Evolutionary conservation across 1,140 invertebrate species (phyloP), one percentile per base, ranked within the genome.

Genomic region (Drosophila ogumai): DNA sequence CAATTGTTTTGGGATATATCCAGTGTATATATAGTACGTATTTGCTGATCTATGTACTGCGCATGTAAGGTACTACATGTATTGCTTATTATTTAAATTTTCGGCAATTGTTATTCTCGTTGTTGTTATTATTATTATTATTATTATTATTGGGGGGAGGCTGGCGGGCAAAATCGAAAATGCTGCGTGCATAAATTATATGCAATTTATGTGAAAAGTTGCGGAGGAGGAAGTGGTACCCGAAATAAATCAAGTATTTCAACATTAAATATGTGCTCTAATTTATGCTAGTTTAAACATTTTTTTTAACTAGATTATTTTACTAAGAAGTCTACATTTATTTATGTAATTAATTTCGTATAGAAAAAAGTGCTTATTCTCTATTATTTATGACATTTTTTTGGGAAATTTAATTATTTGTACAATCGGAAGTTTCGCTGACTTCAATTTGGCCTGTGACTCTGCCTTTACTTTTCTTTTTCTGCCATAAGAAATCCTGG

Each of bases 381-480:
- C 1, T 7, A 8, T 5, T 22, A 55, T 55, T 34, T 55, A 22
- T 55, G 19, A 19, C 28, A 15, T 34, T 19, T 32, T 31, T 25
- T 5, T 67, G 69, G n/a, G n/a, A 81, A 87, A 69, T 67, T 68
- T 69, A 79, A 87, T 82, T 79, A 82, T 75, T 87, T 87, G 73
- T 69, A 79, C 63, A 84, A 82, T 87, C 66, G 75, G 67, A 87
- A 87, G 79, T 82, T 69, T 87, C 71, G 79, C 82, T 87, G 82
- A 82, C 84, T 87, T 76, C 71, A 79, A 80, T 82, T 81, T 75
- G 41, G 46, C n/a, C 41, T 19, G 31, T 25, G 46, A 25, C 46
- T 8, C 36, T 17, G 31, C 56, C 32, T 10, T 34, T 15, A 61
- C 28, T 38, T 22, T 31, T 52, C 9, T 3, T 3, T 7, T 25